Percentiles rank a stretch among this genome's conserved stretches.
phyloP scores from a whole-genome alignment of 2,797 vertebrate genomes.

The Esox masquinongy region DNA sequence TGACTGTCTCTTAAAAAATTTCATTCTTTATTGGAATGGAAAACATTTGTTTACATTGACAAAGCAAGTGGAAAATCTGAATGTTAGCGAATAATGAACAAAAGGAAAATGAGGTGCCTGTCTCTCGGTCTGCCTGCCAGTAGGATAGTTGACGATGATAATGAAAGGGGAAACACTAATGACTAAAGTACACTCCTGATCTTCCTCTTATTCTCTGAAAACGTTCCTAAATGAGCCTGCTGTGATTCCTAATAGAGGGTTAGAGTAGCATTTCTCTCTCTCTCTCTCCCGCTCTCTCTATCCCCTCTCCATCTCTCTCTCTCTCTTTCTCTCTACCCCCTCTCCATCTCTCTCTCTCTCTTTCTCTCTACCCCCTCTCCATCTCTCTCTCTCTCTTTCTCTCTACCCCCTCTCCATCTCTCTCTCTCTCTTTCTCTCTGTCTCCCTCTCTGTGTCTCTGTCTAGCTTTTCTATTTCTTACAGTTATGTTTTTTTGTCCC shows the following conservation, averaged over 20 bases:
- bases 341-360: background rate
- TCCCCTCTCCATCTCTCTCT: too few species aligned
- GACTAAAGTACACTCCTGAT: conserved; percentile 20
- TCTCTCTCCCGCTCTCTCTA: background rate
- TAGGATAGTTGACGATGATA: background rate
- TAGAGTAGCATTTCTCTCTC: background rate
- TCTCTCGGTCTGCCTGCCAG: background rate
- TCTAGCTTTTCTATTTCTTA: background rate
- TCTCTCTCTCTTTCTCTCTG: background rate
- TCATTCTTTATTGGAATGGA: too few species aligned
- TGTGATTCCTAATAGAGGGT: conserved; percentile 13
- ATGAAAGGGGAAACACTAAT: background rate
- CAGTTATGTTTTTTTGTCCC: background rate
- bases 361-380: background rate
- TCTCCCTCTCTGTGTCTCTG: background rate
- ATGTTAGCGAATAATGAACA: too few species aligned
- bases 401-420: background rate
- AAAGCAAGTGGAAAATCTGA: too few species aligned
- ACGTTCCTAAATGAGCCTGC: conserved; percentile 11
- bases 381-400: background rate
- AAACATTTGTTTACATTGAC: too few species aligned
- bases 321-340: background rate
- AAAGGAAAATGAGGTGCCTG: too few species aligned
- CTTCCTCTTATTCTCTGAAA: conserved; percentile 10
- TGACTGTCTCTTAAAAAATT: too few species aligned